phyloP scores from a whole-genome alignment of 1,140 invertebrate species.

The Dinoponera quadriceps region DNA sequence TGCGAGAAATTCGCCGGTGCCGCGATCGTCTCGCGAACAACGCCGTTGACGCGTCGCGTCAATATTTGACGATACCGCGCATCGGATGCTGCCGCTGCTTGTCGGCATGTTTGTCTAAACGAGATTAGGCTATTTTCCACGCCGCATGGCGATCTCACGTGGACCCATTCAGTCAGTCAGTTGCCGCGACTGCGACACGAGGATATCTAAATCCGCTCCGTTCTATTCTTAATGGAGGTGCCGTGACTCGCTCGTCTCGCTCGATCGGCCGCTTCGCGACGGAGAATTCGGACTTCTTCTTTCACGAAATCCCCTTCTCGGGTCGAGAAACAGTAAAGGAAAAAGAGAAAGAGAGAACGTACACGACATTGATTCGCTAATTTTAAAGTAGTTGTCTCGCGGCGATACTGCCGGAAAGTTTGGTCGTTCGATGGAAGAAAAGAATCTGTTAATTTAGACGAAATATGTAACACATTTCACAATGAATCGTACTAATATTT shows the following conservation, averaged over 20 bases:
- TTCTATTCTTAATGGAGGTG: conserved; percentile 75
- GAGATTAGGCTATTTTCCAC: conserved; percentile 76
- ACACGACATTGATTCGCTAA: no score
- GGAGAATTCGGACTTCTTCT: conserved; percentile 56
- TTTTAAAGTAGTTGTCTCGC: no score
- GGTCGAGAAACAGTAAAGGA: no score
- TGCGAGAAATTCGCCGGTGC: not conserved
- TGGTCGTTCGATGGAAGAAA: no score
- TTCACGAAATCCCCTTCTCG: not conserved
- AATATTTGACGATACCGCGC: conserved; percentile 58
- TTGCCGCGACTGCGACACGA: conserved; percentile 64
- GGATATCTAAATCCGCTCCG: conserved; percentile 76
- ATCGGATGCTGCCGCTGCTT: conserved; percentile 43
- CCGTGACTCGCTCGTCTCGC: conserved; percentile 63
- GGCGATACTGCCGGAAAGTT: no score
- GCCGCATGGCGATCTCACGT: conserved; percentile 24
- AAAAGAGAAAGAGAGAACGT: no score
- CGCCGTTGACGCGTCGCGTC: conserved; percentile 39
- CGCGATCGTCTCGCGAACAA: conserved; percentile 14
- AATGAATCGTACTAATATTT: no score
- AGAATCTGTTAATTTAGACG: no score
- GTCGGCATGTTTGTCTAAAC: conserved; percentile 39
- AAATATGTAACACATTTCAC: no score
- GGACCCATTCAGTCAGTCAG: conserved; percentile 66
- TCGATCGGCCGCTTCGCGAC: conserved; percentile 54